Base-by-base conservation (phyloP, 2,888 invertebrate species). In the Drosophila subsilvestris region DNA sequence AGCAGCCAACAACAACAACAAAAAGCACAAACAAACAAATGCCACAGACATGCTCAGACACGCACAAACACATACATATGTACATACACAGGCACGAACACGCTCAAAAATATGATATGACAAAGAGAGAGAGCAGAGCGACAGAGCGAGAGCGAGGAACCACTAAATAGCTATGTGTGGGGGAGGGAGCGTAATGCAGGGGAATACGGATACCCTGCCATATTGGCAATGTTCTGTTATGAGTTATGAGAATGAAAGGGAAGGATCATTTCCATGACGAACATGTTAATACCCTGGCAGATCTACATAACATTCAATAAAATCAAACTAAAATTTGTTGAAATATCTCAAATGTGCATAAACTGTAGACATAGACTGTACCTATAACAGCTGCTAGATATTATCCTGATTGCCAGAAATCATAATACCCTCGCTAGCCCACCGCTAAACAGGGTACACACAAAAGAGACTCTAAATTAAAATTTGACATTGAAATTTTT, bases 401-500 rank as follows among this genome's bases (percentile, higher is more conserved):
- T 22, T 22, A 22, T 22, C 22, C 22, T 27, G 27, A 27, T 8
- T 8, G 27, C 7, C 8, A 8, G 7, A 27, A 8, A 2, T 9
- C 27, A 27, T 8, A 27, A 27, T 27, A 27, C 27, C 27, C 27
- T 1, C 27, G 9, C 27, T 27, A 27, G 25, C 3, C 0, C 27
- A 27, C 27, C 27, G 27, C 9, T 9, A 9, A 5, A 6, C 37
- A 14, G 14, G 14, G 14, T 14, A 37, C 37, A 37, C 37, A 47
- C 50, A 51, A 59, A 57, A 66, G 51, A 68, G 71, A 74, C 88
- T 73, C 77, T 76, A 87, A 89, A 87, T 87, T 76, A 75, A 89
- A 88, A 88, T 86, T 89, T 86, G 86, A 86, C 86, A 86, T 86
- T 86, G 86, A 86, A 86, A 89, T 86, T 79, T 84, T 69, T 51